These are phyloP conservation scores for Ectobius pallidus DNA, from an alignment of 2,888 invertebrate species.

Conservation along the genomic window DNA sequence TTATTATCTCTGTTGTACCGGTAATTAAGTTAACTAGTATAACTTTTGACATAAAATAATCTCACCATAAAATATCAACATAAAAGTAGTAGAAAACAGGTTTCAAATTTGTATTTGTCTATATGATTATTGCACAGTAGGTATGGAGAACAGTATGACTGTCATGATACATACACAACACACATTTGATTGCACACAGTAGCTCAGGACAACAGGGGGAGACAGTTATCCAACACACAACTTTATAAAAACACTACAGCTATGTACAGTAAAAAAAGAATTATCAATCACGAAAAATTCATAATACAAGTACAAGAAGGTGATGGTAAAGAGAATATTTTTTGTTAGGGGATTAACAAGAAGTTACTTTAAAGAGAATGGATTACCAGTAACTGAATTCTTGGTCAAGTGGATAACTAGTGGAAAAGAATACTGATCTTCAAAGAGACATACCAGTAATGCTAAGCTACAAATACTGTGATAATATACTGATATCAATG, in stretches of 20 bases:
- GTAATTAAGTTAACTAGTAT: neutral
- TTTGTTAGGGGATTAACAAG: no score
- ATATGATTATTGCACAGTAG: neutral
- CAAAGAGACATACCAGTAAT: no score
- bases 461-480: no score
- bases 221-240: neutral
- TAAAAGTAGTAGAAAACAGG: conserved; percentile 9
- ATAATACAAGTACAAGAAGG: no score
- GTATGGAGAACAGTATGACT: conserved; percentile 1
- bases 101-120: neutral
- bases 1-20: neutral
- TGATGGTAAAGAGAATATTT: no score
- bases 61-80: conserved; percentile 23
- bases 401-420: no score
- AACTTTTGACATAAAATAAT: conserved; percentile 22
- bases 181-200: neutral
- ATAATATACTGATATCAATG: no score
- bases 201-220: neutral
- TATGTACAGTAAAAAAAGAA: neutral
- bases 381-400: no score
- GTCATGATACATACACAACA: neutral
- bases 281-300: neutral
- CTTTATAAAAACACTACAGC: neutral
- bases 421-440: no score
- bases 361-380: no score